A percentile compares a stretch with the other conserved stretches of the same genome.
These are phyloP conservation scores for Crotalus adamanteus DNA, from an alignment of 2,797 vertebrate species.

Conservation along the genomic window DNA sequence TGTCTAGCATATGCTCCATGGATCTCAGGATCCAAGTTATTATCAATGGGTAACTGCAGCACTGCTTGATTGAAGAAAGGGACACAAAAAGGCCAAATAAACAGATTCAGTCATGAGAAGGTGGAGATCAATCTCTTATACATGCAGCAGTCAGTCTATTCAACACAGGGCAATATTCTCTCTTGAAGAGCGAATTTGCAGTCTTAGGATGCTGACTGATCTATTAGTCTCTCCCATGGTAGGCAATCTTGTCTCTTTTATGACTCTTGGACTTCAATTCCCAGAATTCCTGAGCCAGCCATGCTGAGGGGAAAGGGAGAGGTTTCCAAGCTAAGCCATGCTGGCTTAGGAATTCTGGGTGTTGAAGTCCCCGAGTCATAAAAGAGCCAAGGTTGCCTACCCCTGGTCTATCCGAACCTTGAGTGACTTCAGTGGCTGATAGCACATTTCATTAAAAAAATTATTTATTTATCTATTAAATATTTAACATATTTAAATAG, in stretches of 20 bases:
- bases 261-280: too few relatives aligned
- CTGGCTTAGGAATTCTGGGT: too few relatives aligned
- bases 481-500: not conserved
- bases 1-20: not conserved
- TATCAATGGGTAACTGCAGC: constrained; percentile 19
- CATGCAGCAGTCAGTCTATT: not conserved
- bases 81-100: not conserved
- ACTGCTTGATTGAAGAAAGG: not conserved
- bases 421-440: not conserved
- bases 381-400: too few relatives aligned
- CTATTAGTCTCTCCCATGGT: not conserved
- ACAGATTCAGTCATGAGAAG: not conserved
- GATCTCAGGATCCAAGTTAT: constrained; percentile 1
- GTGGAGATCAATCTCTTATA: not conserved
- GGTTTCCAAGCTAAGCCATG: too few relatives aligned
- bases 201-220: not conserved
- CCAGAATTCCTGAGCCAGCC: too few relatives aligned
- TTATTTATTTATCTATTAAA: not conserved
- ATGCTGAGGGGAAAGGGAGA: too few relatives aligned
- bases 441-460: not conserved
- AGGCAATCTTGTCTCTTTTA: too few relatives aligned
- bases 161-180: not conserved
- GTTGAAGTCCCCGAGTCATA: too few relatives aligned
- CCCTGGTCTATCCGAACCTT: not conserved
- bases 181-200: not conserved